A percentile compares a stretch with the other conserved stretches of the same genome.
These are phyloP conservation scores for Aphidius colemani DNA, from an alignment of 2,888 invertebrate species.

Conservation along the genomic window DNA sequence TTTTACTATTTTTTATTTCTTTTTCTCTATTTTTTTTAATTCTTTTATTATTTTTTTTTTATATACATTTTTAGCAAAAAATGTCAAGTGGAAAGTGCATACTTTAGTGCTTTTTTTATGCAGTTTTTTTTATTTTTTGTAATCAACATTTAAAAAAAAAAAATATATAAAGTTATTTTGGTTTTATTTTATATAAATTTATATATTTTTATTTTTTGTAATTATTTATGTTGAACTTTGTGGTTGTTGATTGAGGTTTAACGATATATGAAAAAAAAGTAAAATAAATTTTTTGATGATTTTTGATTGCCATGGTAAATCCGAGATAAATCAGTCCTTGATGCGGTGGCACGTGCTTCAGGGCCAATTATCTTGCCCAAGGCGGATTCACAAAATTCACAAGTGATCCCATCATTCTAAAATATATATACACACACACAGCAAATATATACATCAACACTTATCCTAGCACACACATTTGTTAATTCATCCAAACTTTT, in stretches of 20 bases:
- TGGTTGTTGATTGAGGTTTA: not conserved
- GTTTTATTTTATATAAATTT: not conserved
- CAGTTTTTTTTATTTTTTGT: too few species aligned
- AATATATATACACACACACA: not conserved
- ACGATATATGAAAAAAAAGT: not conserved
- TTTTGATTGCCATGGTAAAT: constrained; percentile 10
- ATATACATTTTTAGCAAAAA: too few species aligned
- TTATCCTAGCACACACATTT: too few species aligned
- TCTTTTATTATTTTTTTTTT: too few species aligned
- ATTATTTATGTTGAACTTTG: not conserved
- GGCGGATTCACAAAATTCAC: not conserved
- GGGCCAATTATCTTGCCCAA: constrained; percentile 21
- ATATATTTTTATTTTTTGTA: not conserved
- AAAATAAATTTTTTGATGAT: not conserved
- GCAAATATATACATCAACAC: too few species aligned
- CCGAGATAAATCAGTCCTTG: constrained; percentile 9
- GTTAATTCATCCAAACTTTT: too few species aligned
- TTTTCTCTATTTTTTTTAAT: too few species aligned
- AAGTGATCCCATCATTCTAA: constrained; percentile 4
- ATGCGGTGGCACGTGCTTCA: constrained; percentile 26
- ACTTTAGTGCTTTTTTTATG: too few species aligned
- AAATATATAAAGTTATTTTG: too few species aligned
- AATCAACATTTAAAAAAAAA: too few species aligned
- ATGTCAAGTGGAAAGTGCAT: too few species aligned
- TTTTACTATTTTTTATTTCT: too few species aligned